Base-by-base conservation (phyloP, 2,113 vertebrate species). In the Microtus ochrogaster region DNA sequence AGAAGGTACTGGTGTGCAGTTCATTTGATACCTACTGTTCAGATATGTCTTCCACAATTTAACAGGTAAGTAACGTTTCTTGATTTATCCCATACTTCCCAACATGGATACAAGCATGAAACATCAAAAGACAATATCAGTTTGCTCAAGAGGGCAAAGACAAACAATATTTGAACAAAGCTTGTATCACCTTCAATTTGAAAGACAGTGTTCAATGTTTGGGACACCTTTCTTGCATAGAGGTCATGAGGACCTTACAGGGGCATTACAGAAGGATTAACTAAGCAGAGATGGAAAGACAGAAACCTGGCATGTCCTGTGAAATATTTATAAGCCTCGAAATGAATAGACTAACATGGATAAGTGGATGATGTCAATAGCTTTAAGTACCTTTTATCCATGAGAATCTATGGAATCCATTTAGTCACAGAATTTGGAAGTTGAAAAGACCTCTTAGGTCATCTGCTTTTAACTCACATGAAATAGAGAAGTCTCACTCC, bases 281-380 rank as follows among this genome's bases (percentile, higher is more conserved):
- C 87, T 97, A 97, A 97, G 94, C 94, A 89, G 63, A 11, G 63
- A 91, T 86, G n/a, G n/a, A 96, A 61, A 96, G 82, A 92, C 86
- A 41, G 52, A 78, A 95, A 93, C 88, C 92, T 92, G 95, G 93
- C 39, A 36, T 91, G 33, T 96, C 96, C 94, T 96, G 79, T 97
- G 93, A 96, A 97, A 97, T 96, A 98, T 97, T 95, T 96, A 97
- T 97, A 96, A 96, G 93, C 92, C 82, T 90, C 66, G 41, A 95
- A 97, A 90, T 90, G 84, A 96, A 89, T 14, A 94, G 72, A 83
- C 93, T 96, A 97, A 95, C 93, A 86, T 90, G 85, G 79, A 70
- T 94, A 96, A 96, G 92, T 95, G 94, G 96, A 96, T 97, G 97
- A 97, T 86, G 95, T 94, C 95, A 98, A 98, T 96, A 92, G 91